A percentile compares a stretch with the other conserved stretches of the same genome.
Conservation (phyloP, 2,888 invertebrate genomes). For the Lordiphosa fenestrarum region DNA sequence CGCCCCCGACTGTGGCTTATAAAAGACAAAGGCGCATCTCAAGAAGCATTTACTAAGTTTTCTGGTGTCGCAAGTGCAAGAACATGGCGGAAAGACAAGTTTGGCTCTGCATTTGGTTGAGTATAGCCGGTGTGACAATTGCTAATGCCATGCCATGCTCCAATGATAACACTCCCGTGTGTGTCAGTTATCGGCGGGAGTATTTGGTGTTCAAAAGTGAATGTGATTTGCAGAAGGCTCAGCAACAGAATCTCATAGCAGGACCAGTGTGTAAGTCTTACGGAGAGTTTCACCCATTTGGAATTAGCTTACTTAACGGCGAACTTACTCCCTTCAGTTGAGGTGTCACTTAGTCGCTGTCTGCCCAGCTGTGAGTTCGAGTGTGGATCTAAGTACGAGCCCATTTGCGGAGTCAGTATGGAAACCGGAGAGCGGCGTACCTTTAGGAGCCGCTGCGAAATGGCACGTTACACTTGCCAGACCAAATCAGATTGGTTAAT, state of each 20-base stretch:
- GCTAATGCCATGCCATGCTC: slow-evolving; percentile 38
- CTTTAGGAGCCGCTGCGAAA: slow-evolving; percentile 63
- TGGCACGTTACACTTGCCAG: slow-evolving; percentile 53
- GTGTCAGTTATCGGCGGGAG: slow-evolving; percentile 47
- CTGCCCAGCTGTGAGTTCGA: slow-evolving; percentile 55
- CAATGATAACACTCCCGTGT: slow-evolving; percentile 59
- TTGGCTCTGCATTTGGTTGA: slow-evolving; percentile 8
- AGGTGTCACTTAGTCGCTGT: slow-evolving; percentile 45
- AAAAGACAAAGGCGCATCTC: slow-evolving; percentile 43
- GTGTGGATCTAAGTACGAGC: slow-evolving; percentile 35
- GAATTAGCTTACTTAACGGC: not conserved
- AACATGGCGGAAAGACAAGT: slow-evolving; percentile 26
- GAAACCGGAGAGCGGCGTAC: slow-evolving; percentile 36
- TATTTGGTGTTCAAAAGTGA: slow-evolving; percentile 66
- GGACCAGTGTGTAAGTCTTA: slow-evolving; percentile 43
- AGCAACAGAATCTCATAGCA: slow-evolving; percentile 46
- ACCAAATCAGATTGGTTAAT: slow-evolving; percentile 49
- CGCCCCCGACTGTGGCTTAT: slow-evolving; percentile 30
- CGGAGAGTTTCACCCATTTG: no score
- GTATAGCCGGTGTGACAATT: no score
- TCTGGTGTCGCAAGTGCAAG: slow-evolving; percentile 18
- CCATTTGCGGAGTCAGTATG: slow-evolving; percentile 57
- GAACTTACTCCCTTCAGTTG: slow-evolving; percentile 25
- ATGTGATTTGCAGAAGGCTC: slow-evolving; percentile 61
- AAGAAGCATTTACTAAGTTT: slow-evolving; percentile 47